Base-by-base conservation (phyloP, 2,888 invertebrate species). In the Latrodectus hesperus region DNA sequence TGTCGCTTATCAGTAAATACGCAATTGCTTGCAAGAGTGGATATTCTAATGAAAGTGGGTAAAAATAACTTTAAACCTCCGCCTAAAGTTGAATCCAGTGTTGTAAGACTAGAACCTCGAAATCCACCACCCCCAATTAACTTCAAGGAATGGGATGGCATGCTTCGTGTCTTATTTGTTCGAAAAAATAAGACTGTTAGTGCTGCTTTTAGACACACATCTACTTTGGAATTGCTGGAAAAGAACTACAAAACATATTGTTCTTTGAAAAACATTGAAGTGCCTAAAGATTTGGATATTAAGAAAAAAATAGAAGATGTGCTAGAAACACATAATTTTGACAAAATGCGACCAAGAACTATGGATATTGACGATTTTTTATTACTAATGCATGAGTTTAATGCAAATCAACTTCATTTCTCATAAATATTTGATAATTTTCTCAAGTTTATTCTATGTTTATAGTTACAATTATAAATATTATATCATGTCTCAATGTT, bases 11-110 rank as follows among this genome's bases (percentile, higher is more conserved):
- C 99, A 80, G 95, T 99, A 76, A 99, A 99, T 91, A 98, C 98
- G 53, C 99, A 99, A 91, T 93, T 99, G 22, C 93, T 99, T 89
- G 97, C 99, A 2, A 94, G 97, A 91, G 98, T 99, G 12, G 98
- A 99, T 92, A 95, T 98, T 94, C 93, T 99, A 52, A 98, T 99
- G 96, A 99, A 99, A 94, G 97, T 99, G 91, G 99, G 99, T 1
- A 98, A 97, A 93, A 99, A 99, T 92, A 99, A 99, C 93, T 99
- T 99, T 92, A 95, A 96, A 89, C 99, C 99, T 22, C 99, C 99
- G 68, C 99, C 99, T 9, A 99, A 99, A 94, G 99, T 99, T 0
- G 99, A 99, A 92, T 99, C 99, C 0, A 97, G 96, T 93, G 99
- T 99, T 3, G 98, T 99, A 0, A 94, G 99, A 91, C 96, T 99